These are phyloP conservation scores for Dendrolimus punctatus DNA, from an alignment of 1,140 invertebrate species.

Conservation along the genomic window DNA sequence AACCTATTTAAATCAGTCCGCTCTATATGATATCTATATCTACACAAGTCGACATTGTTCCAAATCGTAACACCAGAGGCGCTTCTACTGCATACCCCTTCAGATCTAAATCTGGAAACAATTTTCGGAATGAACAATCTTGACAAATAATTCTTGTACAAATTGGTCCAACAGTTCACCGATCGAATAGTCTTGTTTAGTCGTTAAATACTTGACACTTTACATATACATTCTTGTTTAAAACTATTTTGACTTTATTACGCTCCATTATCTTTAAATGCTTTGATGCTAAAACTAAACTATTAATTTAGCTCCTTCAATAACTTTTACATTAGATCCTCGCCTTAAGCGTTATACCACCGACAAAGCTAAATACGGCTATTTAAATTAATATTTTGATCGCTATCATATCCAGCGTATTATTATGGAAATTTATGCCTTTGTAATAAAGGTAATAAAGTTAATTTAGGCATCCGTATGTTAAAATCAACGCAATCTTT, in stretches of 20 bases:
- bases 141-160: slow-evolving; percentile 58
- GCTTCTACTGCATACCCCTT: slow-evolving; percentile 36
- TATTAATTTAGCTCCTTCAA: background rate
- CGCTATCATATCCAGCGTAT: slow-evolving; percentile 5
- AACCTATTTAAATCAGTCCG: background rate
- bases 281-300: background rate
- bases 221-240: slow-evolving; percentile 11
- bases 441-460: slow-evolving; percentile 4
- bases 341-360: slow-evolving; percentile 10
- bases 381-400: slow-evolving; percentile 19
- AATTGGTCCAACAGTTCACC: slow-evolving; percentile 49
- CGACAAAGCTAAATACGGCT: slow-evolving; percentile 11
- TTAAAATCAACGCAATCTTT: slow-evolving; percentile 1
- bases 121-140: slow-evolving; percentile 49
- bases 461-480: slow-evolving; percentile 8
- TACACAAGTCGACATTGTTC: slow-evolving; percentile 29
- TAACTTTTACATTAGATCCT: slow-evolving; percentile 2
- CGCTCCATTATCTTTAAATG: background rate
- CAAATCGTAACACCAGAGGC: slow-evolving; percentile 20
- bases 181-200: slow-evolving; percentile 43
- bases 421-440: no score
- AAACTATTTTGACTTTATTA: background rate
- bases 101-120: slow-evolving; percentile 58
- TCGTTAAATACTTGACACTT: slow-evolving; percentile 40
- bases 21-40: slow-evolving; percentile 18